Evolutionary conservation across 2,888 invertebrate genomes (phyloP), one percentile per base, ranked within the genome.

Genomic region (Tipula unca): DNA sequence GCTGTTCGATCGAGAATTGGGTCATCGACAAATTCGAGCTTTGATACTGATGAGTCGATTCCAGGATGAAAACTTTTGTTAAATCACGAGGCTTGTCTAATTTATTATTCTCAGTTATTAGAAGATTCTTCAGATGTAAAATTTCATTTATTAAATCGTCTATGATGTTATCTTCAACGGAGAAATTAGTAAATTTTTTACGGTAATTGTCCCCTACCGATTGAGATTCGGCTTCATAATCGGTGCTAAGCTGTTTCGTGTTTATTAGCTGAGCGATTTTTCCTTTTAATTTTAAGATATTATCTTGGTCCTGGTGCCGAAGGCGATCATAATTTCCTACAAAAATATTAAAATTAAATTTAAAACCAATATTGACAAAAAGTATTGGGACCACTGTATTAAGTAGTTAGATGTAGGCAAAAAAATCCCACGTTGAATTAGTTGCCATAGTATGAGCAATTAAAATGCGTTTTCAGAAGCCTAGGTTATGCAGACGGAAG

Each of bases 251-350:
- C 32, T 48, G 85, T 14, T 20, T 48, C 17, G 25, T 14, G 39
- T 25, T 85, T 88, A 89, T 82, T 89, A 87, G 25, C 89, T 89
- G 84, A 87, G 89, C 36, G 89, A 89, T 88, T 89, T 90, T 87
- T 87, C 89, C 86, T 89, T 91, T 10, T 86, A 95, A 89, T 89
- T 93, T 93, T 87, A 94, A 93, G 88, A 97, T 96, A 17, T 93
- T 93, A 86, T 92, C 92, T 89, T 95, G 95, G 90, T 97, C 96
- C 86, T 93, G 93, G 85, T 95, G 93, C 1, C 95, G 91, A 8
- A 94, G 89, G 86, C 94, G 91, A 89, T 97, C 96, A 88, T 96
- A 96, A 86, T 93, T 93, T 0, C 96, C 96, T 20, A 3, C 2
- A 48, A 48, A 48, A n/a, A 14, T 3, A 48, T n/a, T 4, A 48